Evolutionary conservation across 2,113 vertebrate species (phyloP), one percentile per base, ranked within the genome.

Genomic region (Corydoras sp.): DNA sequence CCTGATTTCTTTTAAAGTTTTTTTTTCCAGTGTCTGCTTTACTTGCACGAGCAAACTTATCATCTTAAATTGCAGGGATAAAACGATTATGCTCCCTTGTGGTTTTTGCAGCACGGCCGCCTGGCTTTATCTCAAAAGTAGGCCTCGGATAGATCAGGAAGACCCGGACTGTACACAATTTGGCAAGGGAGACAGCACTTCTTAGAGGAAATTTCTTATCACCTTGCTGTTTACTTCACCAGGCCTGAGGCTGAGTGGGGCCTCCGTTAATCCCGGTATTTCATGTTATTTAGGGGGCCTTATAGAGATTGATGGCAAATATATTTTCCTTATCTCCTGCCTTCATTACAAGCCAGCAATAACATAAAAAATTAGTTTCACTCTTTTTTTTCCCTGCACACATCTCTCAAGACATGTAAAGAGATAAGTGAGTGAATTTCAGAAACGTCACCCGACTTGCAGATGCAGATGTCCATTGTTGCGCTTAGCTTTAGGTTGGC

Each of bases 291-390:
- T 43, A 62, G 72, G 68, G 65, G 77, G 78, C 81, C 76, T 68
- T 74, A 80, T 76, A 76, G 78, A 55, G 75, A 54, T 30, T 31
- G 9, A 5, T 68, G 54, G 58, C 79, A 51, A 81, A 82, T 81
- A 77, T 72, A 66, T 60, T 50, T 65, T 6, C 59, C 72, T 85
- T 83, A 87, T 87, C 86, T 51, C 12, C 13, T 18, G 56, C 49
- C 70, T 0, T n/a, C 60, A 66, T 59, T 75, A 66, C 43, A 54
- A 62, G 4, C 13, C 32, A 62, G 54, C 48, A 65, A 61, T 35
- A 30, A 31, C 9, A 24, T n/a, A 2, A 43, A 68, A 68, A 74
- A 48, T 32, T 18, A 35, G 62, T 62, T 32, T 11, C 30, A 35
- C 10, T 4, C 7, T 43, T 43, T 43, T 5, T 43, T 43, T 43